Conservation (phyloP, 2,797 vertebrate genomes). For the Cynodonichthys magdalenae region DNA sequence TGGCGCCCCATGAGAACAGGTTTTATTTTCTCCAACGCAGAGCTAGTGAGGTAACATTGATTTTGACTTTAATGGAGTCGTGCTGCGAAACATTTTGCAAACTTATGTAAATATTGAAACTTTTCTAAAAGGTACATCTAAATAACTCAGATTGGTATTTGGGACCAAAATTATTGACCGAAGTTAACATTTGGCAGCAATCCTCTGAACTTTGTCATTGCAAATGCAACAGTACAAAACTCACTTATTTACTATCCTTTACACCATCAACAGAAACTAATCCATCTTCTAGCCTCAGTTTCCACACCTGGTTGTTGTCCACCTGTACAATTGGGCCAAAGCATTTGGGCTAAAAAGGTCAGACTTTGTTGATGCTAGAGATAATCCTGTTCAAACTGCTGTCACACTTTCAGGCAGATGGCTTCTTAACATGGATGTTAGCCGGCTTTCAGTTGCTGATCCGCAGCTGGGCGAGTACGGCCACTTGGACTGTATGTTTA, state of each 20-base stretch:
- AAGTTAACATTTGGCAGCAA: too few species aligned
- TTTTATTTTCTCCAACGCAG: too few species aligned
- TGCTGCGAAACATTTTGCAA: too few species aligned
- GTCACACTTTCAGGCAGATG: constrained; percentile 28
- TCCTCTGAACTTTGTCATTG: background rate
- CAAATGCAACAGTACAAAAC: background rate
- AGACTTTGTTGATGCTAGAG: constrained; percentile 48
- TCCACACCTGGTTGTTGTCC: constrained; percentile 25
- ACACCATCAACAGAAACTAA: background rate
- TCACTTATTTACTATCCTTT: constrained; percentile 1
- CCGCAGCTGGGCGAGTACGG: constrained; percentile 13
- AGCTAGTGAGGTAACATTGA: too few species aligned
- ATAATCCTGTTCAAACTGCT: constrained; percentile 50
- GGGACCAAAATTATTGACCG: too few species aligned
- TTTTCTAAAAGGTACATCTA: too few species aligned
- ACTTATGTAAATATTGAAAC: too few species aligned
- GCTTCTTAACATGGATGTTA: constrained; percentile 25
- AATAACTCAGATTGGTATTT: too few species aligned
- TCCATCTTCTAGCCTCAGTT: background rate
- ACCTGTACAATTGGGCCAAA: constrained; percentile 4
- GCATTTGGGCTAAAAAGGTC: constrained; percentile 29
- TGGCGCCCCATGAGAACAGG: too few species aligned
- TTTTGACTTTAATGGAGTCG: too few species aligned
- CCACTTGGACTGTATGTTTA: constrained; percentile 28
- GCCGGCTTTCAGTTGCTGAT: constrained; percentile 19